phyloP scores from a whole-genome alignment of 1,140 invertebrate genomes.

The Andrena cerasifolii region DNA sequence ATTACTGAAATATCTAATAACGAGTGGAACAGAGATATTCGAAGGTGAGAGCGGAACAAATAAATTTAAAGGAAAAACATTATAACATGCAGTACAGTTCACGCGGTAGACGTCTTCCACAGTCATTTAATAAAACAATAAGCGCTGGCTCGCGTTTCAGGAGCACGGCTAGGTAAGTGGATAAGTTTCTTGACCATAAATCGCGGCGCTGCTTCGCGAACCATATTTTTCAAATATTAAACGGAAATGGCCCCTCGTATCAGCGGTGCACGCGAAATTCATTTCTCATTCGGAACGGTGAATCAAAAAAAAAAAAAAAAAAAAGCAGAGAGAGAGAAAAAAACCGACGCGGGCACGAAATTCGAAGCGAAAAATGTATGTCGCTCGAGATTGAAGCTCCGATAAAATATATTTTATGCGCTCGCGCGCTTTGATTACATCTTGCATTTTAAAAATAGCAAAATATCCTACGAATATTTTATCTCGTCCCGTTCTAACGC shows the following conservation, averaged over 20 bases:
- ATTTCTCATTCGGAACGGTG: not conserved
- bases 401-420: constrained; percentile 44
- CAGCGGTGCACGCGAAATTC: constrained; percentile 18
- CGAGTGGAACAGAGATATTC: no score
- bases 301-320: not conserved
- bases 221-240: constrained; percentile 45
- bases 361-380: constrained; percentile 1
- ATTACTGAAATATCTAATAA: no score
- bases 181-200: constrained; percentile 2
- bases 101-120: no score
- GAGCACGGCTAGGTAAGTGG: not conserved
- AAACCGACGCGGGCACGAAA: no score
- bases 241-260: constrained; percentile 7
- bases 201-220: not conserved
- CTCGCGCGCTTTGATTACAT: not conserved
- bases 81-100: no score
- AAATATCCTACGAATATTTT: not conserved
- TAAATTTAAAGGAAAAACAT: no score
- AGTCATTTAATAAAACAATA: not conserved
- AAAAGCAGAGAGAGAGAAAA: not conserved
- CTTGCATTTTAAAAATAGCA: not conserved
- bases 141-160: not conserved
- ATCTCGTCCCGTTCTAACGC: no score
- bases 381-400: not conserved
- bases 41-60: no score